These are phyloP conservation scores for Anas flavirostris DNA, from an alignment of 2,797 vertebrate species.

Conservation along the genomic window DNA sequence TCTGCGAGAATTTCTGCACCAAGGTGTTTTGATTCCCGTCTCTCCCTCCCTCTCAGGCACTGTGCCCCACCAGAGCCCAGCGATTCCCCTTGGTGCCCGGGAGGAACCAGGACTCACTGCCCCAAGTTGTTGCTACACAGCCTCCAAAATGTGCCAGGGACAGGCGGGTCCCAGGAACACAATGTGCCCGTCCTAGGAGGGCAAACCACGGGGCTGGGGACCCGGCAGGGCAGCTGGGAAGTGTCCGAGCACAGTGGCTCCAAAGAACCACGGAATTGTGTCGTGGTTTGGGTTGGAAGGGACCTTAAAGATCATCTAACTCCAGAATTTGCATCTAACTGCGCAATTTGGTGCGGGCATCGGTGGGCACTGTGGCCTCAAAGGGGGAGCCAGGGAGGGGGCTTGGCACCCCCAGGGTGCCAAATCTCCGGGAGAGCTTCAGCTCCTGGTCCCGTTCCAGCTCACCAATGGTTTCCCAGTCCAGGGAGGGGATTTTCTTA, in stretches of 20 bases:
- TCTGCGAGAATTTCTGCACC: background rate
- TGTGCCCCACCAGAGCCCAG: background rate
- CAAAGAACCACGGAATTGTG: too few species aligned
- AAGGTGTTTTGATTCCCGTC: background rate
- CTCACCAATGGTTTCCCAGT: background rate
- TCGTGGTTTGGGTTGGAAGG: too few species aligned
- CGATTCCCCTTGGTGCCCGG: rapidly evolving
- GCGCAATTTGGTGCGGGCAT: rapidly evolving
- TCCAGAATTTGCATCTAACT: too few species aligned
- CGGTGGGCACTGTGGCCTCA: rapidly evolving
- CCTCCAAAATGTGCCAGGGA: rapidly evolving
- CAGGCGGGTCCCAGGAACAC: background rate
- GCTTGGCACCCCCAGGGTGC: background rate
- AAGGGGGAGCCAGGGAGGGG: background rate
- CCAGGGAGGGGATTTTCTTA: background rate
- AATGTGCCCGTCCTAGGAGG: rapidly evolving
- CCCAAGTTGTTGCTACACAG: background rate
- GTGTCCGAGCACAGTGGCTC: rapidly evolving
- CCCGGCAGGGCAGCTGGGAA: rapidly evolving
- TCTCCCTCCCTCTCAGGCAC: background rate
- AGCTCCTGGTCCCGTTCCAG: background rate
- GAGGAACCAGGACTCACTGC: background rate
- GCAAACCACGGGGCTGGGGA: background rate
- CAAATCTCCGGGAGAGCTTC: background rate
- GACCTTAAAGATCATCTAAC: too few species aligned